Base-by-base conservation (phyloP, 2,888 invertebrate species). In the Tortricodes alternella region DNA sequence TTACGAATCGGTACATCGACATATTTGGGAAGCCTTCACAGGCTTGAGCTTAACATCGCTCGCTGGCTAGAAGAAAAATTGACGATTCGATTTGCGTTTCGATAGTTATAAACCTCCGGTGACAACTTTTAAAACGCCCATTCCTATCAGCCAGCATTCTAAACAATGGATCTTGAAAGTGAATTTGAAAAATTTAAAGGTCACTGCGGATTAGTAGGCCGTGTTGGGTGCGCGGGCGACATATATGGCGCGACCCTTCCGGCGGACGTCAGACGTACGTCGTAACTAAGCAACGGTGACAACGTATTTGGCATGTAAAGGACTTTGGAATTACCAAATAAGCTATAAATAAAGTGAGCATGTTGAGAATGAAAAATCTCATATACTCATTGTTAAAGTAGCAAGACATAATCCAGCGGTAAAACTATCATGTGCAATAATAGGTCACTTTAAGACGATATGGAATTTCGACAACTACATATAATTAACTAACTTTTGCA, bases 1-100 rank as follows among this genome's bases (percentile, higher is more conserved):
- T 94, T 63, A 95, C 94, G 85, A 96, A 96, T 79, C 95, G 94
- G 82, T 96, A 96, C 94, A 96, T 95, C 68, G 92, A 93, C 93
- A 93, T 93, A 68, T 65, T 81, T 65, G 72, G 73, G 79, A 71
- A 75, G 72, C 80, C 80, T 78, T 76, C 68, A 74, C 71, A 67
- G 79, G 82, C 78, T 77, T 66, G 62, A 62, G 70, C 69, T 69
- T 65, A 73, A 76, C 89, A 89, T 71, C 73, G 58, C 56, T 50
- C 50, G 56, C 49, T 23, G 23, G 49, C 83, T 85, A 76, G 55
- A 76, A 83, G 64, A 66, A 64, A 64, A 43, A 84, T 86, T 84
- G 84, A 66, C 65, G 73, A 89, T 89, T 89, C 88, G 87, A 82
- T 74, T 72, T 83, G 76, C 83, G 76, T 75, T 67, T 65, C 62